phyloP scores from a whole-genome alignment of 2,113 vertebrate species.

The Phylloscopus trochilus region DNA sequence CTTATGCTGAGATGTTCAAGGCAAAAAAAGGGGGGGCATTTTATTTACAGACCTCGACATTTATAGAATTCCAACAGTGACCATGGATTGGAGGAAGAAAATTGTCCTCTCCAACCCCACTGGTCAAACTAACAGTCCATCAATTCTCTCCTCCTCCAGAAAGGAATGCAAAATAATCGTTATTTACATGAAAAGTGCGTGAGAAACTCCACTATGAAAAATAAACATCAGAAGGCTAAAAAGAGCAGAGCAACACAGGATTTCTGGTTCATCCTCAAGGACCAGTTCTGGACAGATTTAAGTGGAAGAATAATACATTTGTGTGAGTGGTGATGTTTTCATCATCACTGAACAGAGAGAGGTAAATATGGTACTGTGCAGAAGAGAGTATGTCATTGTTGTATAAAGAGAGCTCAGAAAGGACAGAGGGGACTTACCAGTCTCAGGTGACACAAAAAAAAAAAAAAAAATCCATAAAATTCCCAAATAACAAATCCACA shows the following conservation, averaged over 20 bases:
- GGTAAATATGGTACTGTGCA: not conserved
- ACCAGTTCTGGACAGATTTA: not conserved
- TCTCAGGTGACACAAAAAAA: not conserved
- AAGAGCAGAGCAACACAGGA: not conserved
- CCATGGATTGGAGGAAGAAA: too few species aligned
- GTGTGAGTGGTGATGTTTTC: not conserved
- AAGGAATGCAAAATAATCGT: too few species aligned
- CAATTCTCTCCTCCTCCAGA: too few species aligned
- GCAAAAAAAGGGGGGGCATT: too few species aligned
- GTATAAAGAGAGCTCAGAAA: not conserved
- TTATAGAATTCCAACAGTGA: too few species aligned
- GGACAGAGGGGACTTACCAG: not conserved
- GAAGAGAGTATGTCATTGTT: not conserved
- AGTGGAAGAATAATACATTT: not conserved
- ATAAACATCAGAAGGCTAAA: too few species aligned
- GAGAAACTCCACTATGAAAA: too few species aligned
- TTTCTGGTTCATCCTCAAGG: not conserved
- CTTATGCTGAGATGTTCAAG: too few species aligned
- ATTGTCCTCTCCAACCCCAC: too few species aligned
- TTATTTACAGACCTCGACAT: too few species aligned
- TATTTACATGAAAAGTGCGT: too few species aligned
- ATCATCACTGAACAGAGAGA: not conserved
- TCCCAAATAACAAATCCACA: not conserved
- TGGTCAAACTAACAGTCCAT: too few species aligned
- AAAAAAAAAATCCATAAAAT: not conserved